Evolutionary conservation across 1,140 invertebrate genomes (phyloP).

Genomic region (Brachionus asplanchnoidis): DNA sequence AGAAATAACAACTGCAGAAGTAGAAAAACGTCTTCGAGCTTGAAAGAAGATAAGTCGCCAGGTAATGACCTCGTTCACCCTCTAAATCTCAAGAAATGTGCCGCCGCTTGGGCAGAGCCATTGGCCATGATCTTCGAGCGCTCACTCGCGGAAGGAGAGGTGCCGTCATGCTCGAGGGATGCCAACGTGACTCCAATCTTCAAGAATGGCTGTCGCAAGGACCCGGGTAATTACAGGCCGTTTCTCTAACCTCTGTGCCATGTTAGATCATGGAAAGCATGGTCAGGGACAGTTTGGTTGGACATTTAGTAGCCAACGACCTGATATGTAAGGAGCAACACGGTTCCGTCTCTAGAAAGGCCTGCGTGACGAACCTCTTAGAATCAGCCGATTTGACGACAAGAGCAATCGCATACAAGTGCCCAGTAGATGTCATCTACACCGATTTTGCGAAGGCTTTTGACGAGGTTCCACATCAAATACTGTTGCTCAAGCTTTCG

Average conservation of each 20-base stretch:
- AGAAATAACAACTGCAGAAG: neutral
- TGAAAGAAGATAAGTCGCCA: neutral
- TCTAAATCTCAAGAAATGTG: neutral
- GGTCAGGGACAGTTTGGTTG: too few relatives aligned
- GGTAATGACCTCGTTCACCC: neutral
- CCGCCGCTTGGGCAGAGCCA: too few relatives aligned
- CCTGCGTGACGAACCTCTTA: too few relatives aligned
- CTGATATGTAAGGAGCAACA: too few relatives aligned
- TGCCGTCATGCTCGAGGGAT: neutral
- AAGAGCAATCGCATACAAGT: too few relatives aligned
- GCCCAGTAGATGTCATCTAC: neutral
- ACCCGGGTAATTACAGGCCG: neutral
- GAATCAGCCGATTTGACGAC: neutral
- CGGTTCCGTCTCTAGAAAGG: too few relatives aligned
- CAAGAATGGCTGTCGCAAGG: neutral
- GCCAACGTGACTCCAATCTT: neutral
- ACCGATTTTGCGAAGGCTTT: neutral
- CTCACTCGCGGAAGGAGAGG: neutral
- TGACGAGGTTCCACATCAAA: neutral
- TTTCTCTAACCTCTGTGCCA: neutral
- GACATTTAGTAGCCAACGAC: too few relatives aligned
- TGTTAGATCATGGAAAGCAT: neutral
- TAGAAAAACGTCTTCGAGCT: neutral
- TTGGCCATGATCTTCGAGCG: too few relatives aligned
- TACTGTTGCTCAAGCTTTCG: neutral